These are phyloP conservation scores for Drosophila arawakana DNA, from an alignment of 1,140 invertebrate species.

Conservation along the genomic window DNA sequence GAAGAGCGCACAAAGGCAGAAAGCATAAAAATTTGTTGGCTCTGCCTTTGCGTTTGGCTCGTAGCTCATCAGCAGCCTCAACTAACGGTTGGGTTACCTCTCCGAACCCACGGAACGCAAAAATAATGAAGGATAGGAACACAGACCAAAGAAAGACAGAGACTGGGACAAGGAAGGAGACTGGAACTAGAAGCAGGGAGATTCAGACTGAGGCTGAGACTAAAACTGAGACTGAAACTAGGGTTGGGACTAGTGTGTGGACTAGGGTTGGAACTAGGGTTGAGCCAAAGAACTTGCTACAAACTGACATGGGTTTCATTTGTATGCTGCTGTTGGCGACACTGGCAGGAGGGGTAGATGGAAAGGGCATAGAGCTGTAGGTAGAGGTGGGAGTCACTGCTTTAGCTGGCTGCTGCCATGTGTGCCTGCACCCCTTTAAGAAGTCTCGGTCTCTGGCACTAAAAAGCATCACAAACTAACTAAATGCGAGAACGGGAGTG, in stretches of 20 bases:
- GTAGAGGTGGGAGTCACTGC: not conserved
- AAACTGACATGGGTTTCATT: slow-evolving; percentile 75
- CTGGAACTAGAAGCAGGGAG: not conserved
- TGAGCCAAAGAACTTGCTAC: slow-evolving; percentile 43
- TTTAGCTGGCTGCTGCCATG: slow-evolving; percentile 23
- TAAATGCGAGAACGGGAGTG: slow-evolving; percentile 54
- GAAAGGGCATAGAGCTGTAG: not conserved
- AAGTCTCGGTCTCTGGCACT: slow-evolving; percentile 69
- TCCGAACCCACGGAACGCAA: slow-evolving; percentile 30
- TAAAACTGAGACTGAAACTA: not conserved
- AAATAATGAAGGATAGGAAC: slow-evolving; percentile 71
- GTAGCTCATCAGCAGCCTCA: slow-evolving; percentile 62
- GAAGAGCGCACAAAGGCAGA: slow-evolving; percentile 68
- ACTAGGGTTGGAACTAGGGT: not conserved
- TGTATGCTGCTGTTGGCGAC: slow-evolving; percentile 75
- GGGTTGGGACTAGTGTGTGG: not conserved
- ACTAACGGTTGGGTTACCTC: slow-evolving; percentile 15
- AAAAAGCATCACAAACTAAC: slow-evolving; percentile 82
- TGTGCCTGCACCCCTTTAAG: slow-evolving; percentile 74
- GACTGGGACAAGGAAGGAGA: not conserved
- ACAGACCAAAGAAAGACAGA: slow-evolving; percentile 13
- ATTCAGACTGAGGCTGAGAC: not conserved
- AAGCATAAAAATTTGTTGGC: slow-evolving; percentile 72
- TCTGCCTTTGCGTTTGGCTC: slow-evolving; percentile 46
- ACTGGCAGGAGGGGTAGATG: slow-evolving; percentile 28